Evolutionary conservation across 2,113 vertebrate species (phyloP).

Genomic region (Tautogolabrus adspersus): DNA sequence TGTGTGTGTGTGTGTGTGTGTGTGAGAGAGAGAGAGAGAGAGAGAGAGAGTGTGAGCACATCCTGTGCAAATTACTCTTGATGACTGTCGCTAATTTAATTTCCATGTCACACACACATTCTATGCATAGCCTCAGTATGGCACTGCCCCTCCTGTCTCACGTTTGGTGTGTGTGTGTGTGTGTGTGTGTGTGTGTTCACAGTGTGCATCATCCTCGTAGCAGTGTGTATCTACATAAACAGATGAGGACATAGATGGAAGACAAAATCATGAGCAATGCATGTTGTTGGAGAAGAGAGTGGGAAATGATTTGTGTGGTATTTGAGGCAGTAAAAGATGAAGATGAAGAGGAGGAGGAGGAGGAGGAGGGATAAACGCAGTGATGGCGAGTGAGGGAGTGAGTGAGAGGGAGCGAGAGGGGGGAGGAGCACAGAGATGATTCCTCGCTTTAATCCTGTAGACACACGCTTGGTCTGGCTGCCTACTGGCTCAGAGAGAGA

Average conservation of each 20-base stretch:
- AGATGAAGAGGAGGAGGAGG: slow-evolving; percentile 28
- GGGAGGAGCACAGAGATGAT: slow-evolving; percentile 80
- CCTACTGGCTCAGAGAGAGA: slow-evolving; percentile 67
- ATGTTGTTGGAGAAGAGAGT: slow-evolving; percentile 5
- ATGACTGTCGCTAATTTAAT: slow-evolving; percentile 45
- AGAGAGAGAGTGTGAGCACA: not conserved
- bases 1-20: slow-evolving; percentile 4
- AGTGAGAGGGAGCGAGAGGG: slow-evolving; percentile 61
- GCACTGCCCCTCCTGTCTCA: not conserved
- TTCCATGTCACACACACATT: slow-evolving; percentile 22
- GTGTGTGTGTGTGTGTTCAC: slow-evolving; percentile 10
- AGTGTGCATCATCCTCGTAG: not conserved
- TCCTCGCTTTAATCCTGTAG: slow-evolving; percentile 83
- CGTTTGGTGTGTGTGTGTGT: slow-evolving; percentile 5
- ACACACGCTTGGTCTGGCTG: slow-evolving; percentile 79
- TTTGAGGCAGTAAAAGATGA: slow-evolving; percentile 31
- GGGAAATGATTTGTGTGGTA: slow-evolving; percentile 32
- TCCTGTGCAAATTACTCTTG: slow-evolving; percentile 41
- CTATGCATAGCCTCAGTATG: slow-evolving; percentile 37
- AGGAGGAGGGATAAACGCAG: slow-evolving; percentile 60
- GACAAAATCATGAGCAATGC: slow-evolving; percentile 21
- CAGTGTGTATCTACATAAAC: slow-evolving; percentile 9
- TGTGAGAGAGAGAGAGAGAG: slow-evolving; percentile 7
- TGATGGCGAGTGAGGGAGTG: slow-evolving; percentile 73
- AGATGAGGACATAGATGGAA: not conserved